Evolutionary conservation across 2,113 vertebrate genomes (phyloP).

Genomic region (Neodontobutis hainanensis): DNA sequence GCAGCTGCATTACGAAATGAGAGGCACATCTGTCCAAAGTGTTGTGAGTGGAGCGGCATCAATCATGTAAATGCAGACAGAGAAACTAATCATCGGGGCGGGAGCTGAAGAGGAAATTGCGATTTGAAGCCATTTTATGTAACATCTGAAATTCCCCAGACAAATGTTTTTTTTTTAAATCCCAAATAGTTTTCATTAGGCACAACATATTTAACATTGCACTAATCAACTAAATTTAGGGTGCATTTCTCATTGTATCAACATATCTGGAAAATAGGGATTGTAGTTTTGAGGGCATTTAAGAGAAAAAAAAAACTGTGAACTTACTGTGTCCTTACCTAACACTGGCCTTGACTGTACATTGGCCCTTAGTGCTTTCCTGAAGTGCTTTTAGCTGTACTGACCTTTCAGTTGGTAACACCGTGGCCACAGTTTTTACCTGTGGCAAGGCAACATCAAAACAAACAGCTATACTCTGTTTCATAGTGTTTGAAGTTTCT

Average conservation of each 20-base stretch:
- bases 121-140: conserved; percentile 16
- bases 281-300: too few relatives aligned
- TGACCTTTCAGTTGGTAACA: neutral
- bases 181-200: neutral
- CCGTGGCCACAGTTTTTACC: neutral
- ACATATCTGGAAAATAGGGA: too few relatives aligned
- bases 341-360: neutral
- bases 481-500: neutral
- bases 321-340: neutral
- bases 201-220: neutral
- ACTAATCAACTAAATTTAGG: neutral
- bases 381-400: conserved; percentile 11
- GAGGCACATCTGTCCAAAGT: conserved; percentile 52
- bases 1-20: conserved; percentile 54
- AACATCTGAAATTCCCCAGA: conserved; percentile 9
- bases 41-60: conserved; percentile 18
- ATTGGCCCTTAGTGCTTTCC: conserved; percentile 16
- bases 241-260: too few relatives aligned
- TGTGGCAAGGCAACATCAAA: neutral
- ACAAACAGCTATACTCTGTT: neutral
- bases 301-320: neutral
- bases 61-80: conserved; percentile 18
- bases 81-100: conserved; percentile 20
- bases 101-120: conserved; percentile 9
- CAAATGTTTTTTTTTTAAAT: neutral